Conservation (phyloP, 2,113 vertebrate genomes). For the Arenaria interpres region DNA sequence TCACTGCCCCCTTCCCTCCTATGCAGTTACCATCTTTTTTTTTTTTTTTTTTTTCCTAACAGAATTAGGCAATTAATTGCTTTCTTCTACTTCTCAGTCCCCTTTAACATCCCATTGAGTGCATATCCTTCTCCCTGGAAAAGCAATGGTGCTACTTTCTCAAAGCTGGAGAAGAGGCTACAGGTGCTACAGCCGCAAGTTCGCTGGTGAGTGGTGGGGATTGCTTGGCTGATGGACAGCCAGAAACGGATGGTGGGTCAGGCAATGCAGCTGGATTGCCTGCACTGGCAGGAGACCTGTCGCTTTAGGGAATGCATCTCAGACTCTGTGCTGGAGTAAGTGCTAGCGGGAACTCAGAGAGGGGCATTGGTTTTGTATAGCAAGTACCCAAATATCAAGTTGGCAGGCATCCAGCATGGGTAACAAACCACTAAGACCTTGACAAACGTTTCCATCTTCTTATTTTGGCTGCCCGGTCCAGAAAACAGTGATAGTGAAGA, state of each 20-base stretch:
- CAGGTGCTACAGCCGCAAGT: background rate
- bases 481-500: background rate
- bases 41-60: background rate
- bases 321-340: background rate
- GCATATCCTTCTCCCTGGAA: background rate
- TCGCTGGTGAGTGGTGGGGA: background rate
- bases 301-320: background rate
- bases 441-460: background rate
- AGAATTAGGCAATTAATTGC: background rate
- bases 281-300: background rate
- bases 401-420: background rate
- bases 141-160: background rate
- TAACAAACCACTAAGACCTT: background rate
- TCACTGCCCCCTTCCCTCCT: background rate
- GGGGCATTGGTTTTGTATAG: background rate
- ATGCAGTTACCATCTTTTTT: background rate
- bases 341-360: background rate
- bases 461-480: background rate
- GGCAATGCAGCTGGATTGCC: background rate
- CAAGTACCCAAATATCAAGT: background rate
- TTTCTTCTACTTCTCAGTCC: background rate
- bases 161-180: background rate
- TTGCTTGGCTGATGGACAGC: background rate
- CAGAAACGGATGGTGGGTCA: accelerated
- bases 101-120: background rate